phyloP scores from a whole-genome alignment of 1,140 invertebrate species.

The Bombus soroeensis region DNA sequence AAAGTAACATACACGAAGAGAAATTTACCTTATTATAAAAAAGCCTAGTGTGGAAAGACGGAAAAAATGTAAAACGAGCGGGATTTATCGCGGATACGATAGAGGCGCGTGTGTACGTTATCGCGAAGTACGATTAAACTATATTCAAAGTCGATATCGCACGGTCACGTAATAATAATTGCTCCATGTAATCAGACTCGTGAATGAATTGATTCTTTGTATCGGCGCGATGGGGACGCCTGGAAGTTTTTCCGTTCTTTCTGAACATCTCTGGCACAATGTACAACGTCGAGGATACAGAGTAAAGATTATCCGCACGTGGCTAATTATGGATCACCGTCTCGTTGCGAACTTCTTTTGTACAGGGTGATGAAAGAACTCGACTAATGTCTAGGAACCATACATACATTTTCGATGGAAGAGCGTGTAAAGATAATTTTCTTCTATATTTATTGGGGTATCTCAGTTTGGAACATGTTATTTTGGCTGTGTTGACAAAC shows the following conservation, averaged over 20 bases:
- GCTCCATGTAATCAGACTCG: conserved; percentile 51
- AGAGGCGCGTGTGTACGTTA: conserved; percentile 3
- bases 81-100: background rate
- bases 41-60: background rate
- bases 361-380: background rate
- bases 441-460: too few relatives aligned
- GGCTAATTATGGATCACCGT: conserved; percentile 36
- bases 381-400: background rate
- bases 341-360: background rate
- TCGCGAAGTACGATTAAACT: conserved; percentile 38
- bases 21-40: too few relatives aligned
- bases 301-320: conserved; percentile 49
- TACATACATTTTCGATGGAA: too few relatives aligned
- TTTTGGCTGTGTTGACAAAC: too few relatives aligned
- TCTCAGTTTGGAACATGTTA: too few relatives aligned
- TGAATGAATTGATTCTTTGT: conserved; percentile 66
- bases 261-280: conserved; percentile 25
- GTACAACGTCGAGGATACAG: conserved; percentile 53
- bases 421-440: too few relatives aligned
- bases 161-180: conserved; percentile 59
- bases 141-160: conserved; percentile 33
- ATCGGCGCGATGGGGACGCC: background rate
- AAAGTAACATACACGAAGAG: too few relatives aligned
- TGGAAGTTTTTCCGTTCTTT: conserved; percentile 28
- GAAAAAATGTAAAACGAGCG: background rate